A percentile compares a stretch with the other conserved stretches of the same genome.
Evolutionary conservation across 2,888 invertebrate genomes (phyloP).

Genomic region (Oasisia sp.): DNA sequence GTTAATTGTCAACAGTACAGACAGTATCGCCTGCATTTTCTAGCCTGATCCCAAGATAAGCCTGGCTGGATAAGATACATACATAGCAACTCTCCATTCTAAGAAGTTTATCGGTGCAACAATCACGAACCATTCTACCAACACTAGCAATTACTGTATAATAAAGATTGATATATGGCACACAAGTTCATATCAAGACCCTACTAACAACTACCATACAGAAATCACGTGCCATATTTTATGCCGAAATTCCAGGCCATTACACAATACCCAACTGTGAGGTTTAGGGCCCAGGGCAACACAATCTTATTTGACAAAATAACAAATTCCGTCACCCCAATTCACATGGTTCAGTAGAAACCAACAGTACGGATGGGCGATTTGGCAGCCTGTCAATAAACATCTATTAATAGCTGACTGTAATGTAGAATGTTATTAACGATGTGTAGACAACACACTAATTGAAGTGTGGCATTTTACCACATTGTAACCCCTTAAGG

Average conservation of each 20-base stretch:
- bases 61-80: background rate
- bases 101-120: background rate
- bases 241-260: background rate
- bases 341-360: background rate
- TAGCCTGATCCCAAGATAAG: background rate
- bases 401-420: background rate
- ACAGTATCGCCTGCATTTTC: background rate
- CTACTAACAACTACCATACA: background rate
- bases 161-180: background rate
- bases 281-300: background rate
- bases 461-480: background rate
- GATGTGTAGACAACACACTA: background rate
- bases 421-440: background rate
- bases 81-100: background rate
- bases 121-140: background rate
- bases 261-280: background rate
- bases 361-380: background rate
- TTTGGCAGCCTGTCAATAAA: background rate
- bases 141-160: background rate
- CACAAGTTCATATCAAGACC: background rate
- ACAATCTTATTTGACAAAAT: background rate
- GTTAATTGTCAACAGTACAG: background rate
- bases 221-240: background rate
- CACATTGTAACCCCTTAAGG: background rate
- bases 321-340: background rate